Evolutionary conservation across 1,140 invertebrate species (phyloP), one percentile per base, ranked within the genome.

Genomic region (Sarcophaga bullata): DNA sequence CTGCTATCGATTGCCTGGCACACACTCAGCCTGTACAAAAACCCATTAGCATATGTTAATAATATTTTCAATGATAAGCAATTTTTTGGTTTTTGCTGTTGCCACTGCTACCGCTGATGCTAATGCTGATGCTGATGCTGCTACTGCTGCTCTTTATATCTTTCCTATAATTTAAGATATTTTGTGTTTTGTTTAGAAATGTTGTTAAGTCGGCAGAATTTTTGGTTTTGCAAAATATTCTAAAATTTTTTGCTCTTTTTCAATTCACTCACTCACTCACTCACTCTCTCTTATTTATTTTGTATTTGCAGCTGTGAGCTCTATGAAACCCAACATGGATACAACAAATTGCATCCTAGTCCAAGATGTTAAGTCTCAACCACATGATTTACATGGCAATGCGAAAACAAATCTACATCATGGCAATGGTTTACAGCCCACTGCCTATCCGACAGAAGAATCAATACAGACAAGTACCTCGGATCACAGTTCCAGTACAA

Each of bases 311-410:
- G 95, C 95, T 88, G 94, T 96, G 90, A 96, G 94, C 91, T 95
- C 95, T 87, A 96, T 96, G 94, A 94, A 95, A 91, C 93, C 93
- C 88, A 94, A 93, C 91, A 94, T 95, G 92, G 95, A 96, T 92
- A 94, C 93, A 90, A 93, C 95, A 86, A 96, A 96, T 91, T 97
- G 96, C 91, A 96, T 97, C 89, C 91, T 96, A 89, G 95, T 96
- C 85, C 95, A 96, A 93, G 96, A 97, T 91, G 95, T 96, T 82
- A 96, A 96, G 91, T 95, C 95, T 86, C 95, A 96, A 84, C 96
- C 95, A 84, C 94, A 96, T 87, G 95, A 95, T 90, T 68, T 89
- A 49, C 94, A 95, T 89, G 94, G 94, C 88, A 85, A 86, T 8
- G 37, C 84, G 48, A 89, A 87, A 73, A 72, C 82, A 11, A 87